Evolutionary conservation across 1,140 invertebrate genomes (phyloP).

Genomic region (Orchesella cincta): DNA sequence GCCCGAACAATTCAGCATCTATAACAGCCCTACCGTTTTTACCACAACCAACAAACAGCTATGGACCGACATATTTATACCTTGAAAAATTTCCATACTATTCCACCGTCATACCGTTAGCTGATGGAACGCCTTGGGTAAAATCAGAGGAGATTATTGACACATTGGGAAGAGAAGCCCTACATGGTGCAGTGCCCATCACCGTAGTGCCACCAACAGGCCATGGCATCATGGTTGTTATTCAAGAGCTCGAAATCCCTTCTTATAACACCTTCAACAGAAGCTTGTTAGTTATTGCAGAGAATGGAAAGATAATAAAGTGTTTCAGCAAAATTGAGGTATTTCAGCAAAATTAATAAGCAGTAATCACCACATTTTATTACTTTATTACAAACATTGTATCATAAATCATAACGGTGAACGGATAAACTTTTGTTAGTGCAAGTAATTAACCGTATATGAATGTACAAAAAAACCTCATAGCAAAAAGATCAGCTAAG

Average conservation of each 20-base stretch:
- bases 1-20: no score
- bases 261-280: neutral
- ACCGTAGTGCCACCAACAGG: constrained; percentile 25
- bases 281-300: constrained; percentile 6
- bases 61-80: no score
- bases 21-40: no score
- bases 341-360: no score
- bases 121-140: neutral
- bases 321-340: constrained; percentile 5
- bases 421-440: no score
- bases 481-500: no score
- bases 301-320: constrained; percentile 24
- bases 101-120: neutral
- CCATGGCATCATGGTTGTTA: constrained; percentile 33
- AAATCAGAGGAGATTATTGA: constrained; percentile 1
- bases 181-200: neutral
- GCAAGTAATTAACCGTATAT: no score
- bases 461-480: no score
- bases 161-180: neutral
- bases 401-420: no score
- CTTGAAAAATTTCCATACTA: constrained; percentile 1
- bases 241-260: constrained; percentile 35
- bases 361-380: no score
- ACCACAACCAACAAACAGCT: no score
- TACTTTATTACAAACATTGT: no score